Percentiles rank a stretch among this genome's conserved stretches.
Conservation (phyloP, 2,888 invertebrate genomes). For the Sesia apiformis region DNA sequence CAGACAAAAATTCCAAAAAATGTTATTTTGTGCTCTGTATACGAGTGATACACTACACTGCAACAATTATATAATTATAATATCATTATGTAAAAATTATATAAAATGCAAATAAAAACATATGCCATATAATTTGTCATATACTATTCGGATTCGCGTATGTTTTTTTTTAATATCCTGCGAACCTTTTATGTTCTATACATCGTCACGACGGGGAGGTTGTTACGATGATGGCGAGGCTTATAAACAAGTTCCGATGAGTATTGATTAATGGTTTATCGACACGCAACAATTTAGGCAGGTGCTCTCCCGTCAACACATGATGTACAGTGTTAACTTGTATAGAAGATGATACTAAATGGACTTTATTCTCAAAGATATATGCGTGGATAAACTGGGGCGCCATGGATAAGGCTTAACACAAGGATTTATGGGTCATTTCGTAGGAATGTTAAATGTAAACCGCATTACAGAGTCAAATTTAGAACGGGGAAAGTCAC, state of each 20-base stretch:
- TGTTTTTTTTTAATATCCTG: not conserved
- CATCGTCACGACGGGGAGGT: conserved; percentile 8
- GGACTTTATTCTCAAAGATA: conserved; percentile 26
- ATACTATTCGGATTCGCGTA: not conserved
- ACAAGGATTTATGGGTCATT: conserved; percentile 33
- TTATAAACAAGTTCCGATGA: conserved; percentile 33
- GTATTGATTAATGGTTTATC: conserved; percentile 44
- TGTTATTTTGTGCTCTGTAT: too few species aligned
- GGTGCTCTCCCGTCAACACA: conserved; percentile 8
- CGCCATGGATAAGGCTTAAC: conserved; percentile 41
- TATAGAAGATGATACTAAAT: conserved; percentile 7
- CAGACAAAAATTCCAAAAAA: too few species aligned
- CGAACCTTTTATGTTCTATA: conserved; percentile 1
- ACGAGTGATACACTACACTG: too few species aligned
- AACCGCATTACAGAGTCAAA: not conserved
- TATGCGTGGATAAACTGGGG: conserved; percentile 41
- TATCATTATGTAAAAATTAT: too few species aligned
- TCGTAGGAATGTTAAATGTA: conserved; percentile 2
- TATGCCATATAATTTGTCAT: too few species aligned
- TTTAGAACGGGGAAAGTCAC: not conserved
- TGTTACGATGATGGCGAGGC: conserved; percentile 29
- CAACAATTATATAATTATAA: too few species aligned
- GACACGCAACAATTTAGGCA: conserved; percentile 47
- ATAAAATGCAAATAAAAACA: too few species aligned
- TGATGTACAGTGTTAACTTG: conserved; percentile 10